Evolutionary conservation across 2,888 invertebrate genomes (phyloP).

Genomic region (Dimorphilus gyrociliatus): DNA sequence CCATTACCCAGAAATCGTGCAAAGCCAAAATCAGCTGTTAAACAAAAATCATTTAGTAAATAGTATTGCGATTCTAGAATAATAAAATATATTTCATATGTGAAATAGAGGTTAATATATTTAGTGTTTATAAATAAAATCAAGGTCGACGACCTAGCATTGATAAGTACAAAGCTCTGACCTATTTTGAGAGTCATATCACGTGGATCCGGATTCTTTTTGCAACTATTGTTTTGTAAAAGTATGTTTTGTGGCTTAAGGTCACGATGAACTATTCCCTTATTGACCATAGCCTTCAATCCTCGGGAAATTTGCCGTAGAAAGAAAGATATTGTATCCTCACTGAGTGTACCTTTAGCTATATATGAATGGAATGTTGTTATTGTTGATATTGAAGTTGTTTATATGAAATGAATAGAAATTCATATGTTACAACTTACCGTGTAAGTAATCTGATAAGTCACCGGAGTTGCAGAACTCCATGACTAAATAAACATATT

Average conservation of each 20-base stretch:
- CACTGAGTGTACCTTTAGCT: slow-evolving; percentile 83
- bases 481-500: slow-evolving; percentile 93
- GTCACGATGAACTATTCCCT: slow-evolving; percentile 96
- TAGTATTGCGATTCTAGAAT: neutral
- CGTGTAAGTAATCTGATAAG: slow-evolving; percentile 2
- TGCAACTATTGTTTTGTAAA: slow-evolving; percentile 65
- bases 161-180: slow-evolving; percentile 33
- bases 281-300: slow-evolving; percentile 87
- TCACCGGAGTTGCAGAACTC: slow-evolving; percentile 54
- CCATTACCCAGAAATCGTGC: slow-evolving; percentile 95
- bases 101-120: no score
- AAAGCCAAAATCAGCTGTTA: slow-evolving; percentile 89
- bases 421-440: no score
- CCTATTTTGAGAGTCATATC: slow-evolving; percentile 89
- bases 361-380: no score
- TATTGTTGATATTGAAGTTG: no score
- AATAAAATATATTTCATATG: no score
- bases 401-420: no score
- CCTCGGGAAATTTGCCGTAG: slow-evolving; percentile 88
- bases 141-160: no score
- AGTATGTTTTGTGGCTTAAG: slow-evolving; percentile 99
- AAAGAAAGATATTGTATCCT: slow-evolving; percentile 88
- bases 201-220: slow-evolving; percentile 52
- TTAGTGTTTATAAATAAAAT: no score
- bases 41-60: slow-evolving; percentile 1